Percentiles rank a stretch among this genome's conserved stretches.
These are phyloP conservation scores for Heterochromis multidens DNA, from an alignment of 2,113 vertebrate genomes.

Conservation along the genomic window DNA sequence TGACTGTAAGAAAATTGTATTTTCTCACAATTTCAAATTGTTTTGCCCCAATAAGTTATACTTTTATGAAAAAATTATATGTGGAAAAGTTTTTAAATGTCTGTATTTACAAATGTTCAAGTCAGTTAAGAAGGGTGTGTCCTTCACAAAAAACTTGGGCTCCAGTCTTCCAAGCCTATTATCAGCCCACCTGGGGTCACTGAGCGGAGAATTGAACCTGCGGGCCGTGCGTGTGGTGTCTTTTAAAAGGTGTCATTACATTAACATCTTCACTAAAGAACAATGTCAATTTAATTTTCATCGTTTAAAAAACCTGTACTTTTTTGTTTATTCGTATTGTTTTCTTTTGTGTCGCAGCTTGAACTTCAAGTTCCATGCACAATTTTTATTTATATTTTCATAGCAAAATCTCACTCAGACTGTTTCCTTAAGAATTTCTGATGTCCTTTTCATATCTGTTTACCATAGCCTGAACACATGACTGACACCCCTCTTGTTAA, in stretches of 20 bases:
- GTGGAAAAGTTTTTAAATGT: background rate
- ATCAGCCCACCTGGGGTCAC: background rate
- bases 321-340: background rate
- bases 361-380: background rate
- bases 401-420: background rate
- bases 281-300: background rate
- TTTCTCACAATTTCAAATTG: background rate
- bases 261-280: background rate
- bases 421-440: conserved; percentile 19
- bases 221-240: background rate
- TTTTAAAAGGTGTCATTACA: background rate
- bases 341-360: background rate
- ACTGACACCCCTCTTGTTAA: conserved; percentile 53
- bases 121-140: background rate
- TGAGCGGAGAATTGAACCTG: background rate
- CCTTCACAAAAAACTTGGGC: background rate
- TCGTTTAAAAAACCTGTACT: background rate
- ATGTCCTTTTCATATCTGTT: conserved; percentile 45
- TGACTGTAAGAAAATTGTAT: background rate
- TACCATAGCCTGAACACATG: conserved; percentile 36
- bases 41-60: background rate
- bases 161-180: background rate
- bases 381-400: conserved; percentile 24
- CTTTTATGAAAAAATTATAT: background rate
- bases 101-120: background rate